Evolutionary conservation across 2,888 invertebrate species (phyloP), one percentile per base, ranked within the genome.

Genomic region (Zonitis immaculata): DNA sequence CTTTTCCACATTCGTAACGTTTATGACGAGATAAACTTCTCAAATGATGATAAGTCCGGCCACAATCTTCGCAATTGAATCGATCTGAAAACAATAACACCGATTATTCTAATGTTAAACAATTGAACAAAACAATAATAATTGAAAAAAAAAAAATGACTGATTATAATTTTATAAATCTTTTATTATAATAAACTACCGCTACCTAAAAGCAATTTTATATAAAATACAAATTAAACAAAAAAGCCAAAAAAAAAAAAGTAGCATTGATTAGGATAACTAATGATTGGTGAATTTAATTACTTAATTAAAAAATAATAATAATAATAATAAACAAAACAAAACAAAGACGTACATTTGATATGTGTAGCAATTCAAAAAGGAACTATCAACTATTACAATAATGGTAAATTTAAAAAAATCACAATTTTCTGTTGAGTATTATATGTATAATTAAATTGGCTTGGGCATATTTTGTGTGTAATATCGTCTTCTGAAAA

Each of bases 11-110:
- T 71, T 88, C 87, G 74, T 85, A 84, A 69, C 82, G 82, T 65
- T 83, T 80, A 72, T 88, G 88, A 54, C 87, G 82, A 68, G 82
- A 83, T 53, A 88, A 76, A 25, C 85, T 86, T 56, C 84, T 83
- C 67, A 84, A 84, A 73, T 82, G 82, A 70, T 82, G 82, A 79
- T 89, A 91, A 54, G 82, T 81, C 77, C 89, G 90, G 52, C 86
- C 85, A 72, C 89, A 90, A 58, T 78, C 78, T 60, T 79, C 79
- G 75, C 86, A 86, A 58, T 80, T 79, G 71, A 80, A 80, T 76
- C 4, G 32, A 47, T 20, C 47, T 47, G 22, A 27, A 30, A 47
- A 27, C 2, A 47, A 47, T 4, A 42, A 14, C 22, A 28, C 18
- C 42, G 14, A 28, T 43, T 32, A 43, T 30, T 22, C 2, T 28